These are phyloP conservation scores for Danio choprae DNA, from an alignment of 2,797 vertebrate species.

Conservation along the genomic window DNA sequence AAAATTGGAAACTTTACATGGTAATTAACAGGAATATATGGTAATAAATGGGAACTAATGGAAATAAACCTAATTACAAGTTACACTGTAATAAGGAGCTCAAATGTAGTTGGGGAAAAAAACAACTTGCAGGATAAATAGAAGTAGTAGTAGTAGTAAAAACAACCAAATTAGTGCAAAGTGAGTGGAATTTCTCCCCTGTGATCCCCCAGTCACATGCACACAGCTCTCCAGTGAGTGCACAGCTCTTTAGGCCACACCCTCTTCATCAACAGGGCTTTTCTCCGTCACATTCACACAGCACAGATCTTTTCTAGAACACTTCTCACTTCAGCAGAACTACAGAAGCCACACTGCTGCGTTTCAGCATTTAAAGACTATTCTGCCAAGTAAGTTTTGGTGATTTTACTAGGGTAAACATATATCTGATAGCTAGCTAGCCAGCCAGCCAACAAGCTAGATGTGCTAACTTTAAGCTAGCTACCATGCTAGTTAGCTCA, in stretches of 20 bases:
- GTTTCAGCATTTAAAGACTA: neutral
- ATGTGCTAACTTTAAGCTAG: neutral
- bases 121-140: too few relatives aligned
- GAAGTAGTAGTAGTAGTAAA: too few relatives aligned
- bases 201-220: neutral
- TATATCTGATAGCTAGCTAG: neutral
- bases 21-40: too few relatives aligned
- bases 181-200: too few relatives aligned
- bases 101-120: neutral
- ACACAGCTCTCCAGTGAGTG: neutral
- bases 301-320: neutral
- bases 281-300: neutral
- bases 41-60: too few relatives aligned
- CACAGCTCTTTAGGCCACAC: neutral
- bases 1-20: neutral
- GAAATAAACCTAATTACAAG: neutral
- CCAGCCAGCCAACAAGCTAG: neutral
- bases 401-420: neutral
- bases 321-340: neutral
- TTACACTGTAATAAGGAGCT: neutral
- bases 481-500: neutral
- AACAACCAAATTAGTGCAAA: too few relatives aligned
- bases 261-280: neutral
- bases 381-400: neutral
- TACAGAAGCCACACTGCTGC: constrained; percentile 1